Conservation (phyloP, 2,797 vertebrate species). For the Tinamus major region DNA sequence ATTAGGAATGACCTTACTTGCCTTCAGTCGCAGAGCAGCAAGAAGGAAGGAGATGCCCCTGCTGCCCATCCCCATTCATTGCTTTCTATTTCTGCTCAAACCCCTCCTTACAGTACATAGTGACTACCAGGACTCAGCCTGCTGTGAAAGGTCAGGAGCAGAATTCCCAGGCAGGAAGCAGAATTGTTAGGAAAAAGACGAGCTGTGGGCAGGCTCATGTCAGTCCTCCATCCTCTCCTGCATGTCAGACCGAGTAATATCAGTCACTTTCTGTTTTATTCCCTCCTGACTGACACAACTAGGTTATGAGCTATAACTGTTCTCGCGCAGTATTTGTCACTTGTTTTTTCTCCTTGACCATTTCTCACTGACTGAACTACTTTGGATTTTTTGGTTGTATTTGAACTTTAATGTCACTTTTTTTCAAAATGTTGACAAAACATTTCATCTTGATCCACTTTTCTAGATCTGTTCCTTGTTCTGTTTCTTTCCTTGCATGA, state of each 20-base stretch:
- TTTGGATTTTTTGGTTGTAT: neutral
- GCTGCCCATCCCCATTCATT: constrained; percentile 12
- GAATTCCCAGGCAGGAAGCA: neutral
- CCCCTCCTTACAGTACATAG: neutral
- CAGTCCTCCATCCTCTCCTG: neutral
- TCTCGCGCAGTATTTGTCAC: neutral
- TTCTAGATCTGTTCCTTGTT: neutral
- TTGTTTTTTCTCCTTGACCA: neutral
- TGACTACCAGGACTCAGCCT: neutral
- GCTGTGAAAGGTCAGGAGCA: neutral
- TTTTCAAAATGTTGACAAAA: neutral
- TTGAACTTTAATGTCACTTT: neutral
- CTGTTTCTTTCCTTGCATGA: neutral
- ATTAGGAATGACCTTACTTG: constrained; percentile 24
- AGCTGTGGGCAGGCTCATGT: neutral
- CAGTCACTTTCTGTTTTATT: neutral
- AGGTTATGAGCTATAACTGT: neutral
- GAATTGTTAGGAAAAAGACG: neutral
- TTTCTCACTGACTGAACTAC: neutral
- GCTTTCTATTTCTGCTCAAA: constrained; percentile 28
- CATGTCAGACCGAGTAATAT: neutral
- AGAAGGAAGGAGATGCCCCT: constrained; percentile 16
- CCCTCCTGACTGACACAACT: neutral
- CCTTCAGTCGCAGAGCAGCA: constrained; percentile 10
- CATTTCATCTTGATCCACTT: neutral